These are phyloP conservation scores for Orientallactaga sibirica DNA, from an alignment of 2,797 vertebrate genomes.

Conservation along the genomic window DNA sequence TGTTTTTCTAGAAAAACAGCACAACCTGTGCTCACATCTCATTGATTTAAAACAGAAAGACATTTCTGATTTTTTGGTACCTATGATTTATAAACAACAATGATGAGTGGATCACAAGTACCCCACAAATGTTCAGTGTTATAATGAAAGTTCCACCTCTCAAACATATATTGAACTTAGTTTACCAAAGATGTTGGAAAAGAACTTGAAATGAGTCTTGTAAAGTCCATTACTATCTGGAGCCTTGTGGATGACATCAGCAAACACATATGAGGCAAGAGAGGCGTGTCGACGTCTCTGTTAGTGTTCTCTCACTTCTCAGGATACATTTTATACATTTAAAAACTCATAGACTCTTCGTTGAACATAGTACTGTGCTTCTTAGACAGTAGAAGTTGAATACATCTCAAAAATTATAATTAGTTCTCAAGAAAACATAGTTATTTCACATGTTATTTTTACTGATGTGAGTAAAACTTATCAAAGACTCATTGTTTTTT, in stretches of 20 bases:
- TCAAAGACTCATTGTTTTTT: not conserved
- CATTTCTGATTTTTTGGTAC: not conserved
- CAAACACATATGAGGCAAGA: not conserved
- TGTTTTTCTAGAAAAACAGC: constrained; percentile 54
- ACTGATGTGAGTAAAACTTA: not conserved
- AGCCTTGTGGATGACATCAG: not conserved
- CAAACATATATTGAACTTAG: not conserved
- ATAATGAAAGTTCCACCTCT: not conserved
- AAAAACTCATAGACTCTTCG: not conserved
- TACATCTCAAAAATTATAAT: constrained; percentile 16
- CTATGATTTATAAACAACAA: not conserved
- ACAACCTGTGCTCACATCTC: constrained; percentile 24
- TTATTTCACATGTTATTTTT: constrained; percentile 31
- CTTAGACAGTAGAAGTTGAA: not conserved
- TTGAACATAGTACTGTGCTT: not conserved
- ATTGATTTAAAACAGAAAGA: constrained; percentile 30
- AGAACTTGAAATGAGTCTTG: constrained; percentile 18
- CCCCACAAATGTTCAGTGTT: not conserved
- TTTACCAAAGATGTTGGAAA: not conserved
- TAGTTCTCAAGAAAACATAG: not conserved
- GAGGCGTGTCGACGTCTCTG: not conserved
- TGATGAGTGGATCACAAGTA: not conserved
- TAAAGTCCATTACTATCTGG: constrained; percentile 15
- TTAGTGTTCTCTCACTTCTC: not conserved
- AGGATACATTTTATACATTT: not conserved